phyloP scores from a whole-genome alignment of 2,113 vertebrate genomes.

The Madoqua kirkii region DNA sequence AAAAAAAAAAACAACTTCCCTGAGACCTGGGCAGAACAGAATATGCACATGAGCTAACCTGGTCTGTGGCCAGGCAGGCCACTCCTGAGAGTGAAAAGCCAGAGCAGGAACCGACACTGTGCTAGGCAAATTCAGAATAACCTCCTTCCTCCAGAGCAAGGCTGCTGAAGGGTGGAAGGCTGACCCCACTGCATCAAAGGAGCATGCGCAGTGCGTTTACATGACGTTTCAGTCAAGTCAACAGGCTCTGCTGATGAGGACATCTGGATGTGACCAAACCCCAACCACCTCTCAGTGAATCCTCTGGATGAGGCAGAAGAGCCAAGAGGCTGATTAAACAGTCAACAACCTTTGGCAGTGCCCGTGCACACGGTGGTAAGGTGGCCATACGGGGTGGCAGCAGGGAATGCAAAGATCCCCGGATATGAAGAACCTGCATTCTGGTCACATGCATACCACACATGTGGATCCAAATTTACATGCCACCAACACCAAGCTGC shows the following conservation, averaged over 20 bases:
- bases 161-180: not conserved
- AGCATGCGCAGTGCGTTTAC: not conserved
- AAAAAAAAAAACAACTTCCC: not conserved
- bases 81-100: not conserved
- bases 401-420: not conserved
- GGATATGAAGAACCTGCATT: not conserved
- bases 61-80: not conserved
- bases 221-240: conserved; percentile 27
- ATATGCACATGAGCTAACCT: not conserved
- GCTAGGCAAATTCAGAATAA: not conserved
- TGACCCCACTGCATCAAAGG: not conserved
- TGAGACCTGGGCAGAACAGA: not conserved
- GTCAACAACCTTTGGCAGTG: not conserved
- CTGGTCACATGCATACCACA: not conserved
- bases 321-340: not conserved
- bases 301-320: not conserved
- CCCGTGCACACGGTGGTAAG: not conserved
- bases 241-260: not conserved
- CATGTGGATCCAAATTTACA: not conserved
- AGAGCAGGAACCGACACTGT: not conserved
- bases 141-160: not conserved
- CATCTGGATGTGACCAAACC: conserved; percentile 54
- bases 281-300: not conserved
- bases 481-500: not conserved
- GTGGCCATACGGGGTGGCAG: not conserved